Evolutionary conservation across 2,888 invertebrate species (phyloP).

Genomic region (Trichopoda pennipes): DNA sequence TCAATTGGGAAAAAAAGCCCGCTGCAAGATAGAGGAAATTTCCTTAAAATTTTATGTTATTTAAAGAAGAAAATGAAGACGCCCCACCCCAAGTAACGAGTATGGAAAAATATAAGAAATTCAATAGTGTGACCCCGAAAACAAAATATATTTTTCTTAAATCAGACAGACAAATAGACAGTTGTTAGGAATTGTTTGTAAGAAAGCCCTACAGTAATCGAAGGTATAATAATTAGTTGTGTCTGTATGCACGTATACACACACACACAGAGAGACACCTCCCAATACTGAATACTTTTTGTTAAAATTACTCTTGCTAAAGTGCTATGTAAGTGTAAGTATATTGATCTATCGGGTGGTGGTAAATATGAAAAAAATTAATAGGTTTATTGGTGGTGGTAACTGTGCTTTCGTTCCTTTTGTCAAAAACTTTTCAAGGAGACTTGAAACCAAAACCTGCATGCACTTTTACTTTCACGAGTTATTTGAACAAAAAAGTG

Average conservation of each 20-base stretch:
- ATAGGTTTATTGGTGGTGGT: constrained; percentile 54
- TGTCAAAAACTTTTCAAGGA: constrained; percentile 44
- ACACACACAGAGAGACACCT: not conserved
- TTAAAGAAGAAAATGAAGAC: constrained; percentile 22
- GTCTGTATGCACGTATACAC: constrained; percentile 14
- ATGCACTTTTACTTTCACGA: constrained; percentile 50
- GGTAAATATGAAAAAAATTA: constrained; percentile 29
- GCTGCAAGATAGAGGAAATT: constrained; percentile 35
- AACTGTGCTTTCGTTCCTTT: constrained; percentile 59
- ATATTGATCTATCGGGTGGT: constrained; percentile 64
- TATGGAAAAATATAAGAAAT: constrained; percentile 26
- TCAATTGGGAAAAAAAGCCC: constrained; percentile 51
- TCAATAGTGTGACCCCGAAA: constrained; percentile 45
- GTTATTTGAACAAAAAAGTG: constrained; percentile 40
- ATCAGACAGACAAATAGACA: constrained; percentile 36
- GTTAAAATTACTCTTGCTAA: not conserved
- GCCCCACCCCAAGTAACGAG: constrained; percentile 46
- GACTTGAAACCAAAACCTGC: constrained; percentile 61
- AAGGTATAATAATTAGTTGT: constrained; percentile 31
- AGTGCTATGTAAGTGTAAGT: constrained; percentile 1
- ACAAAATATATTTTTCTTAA: constrained; percentile 7
- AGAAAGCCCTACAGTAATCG: constrained; percentile 49
- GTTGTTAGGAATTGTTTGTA: constrained; percentile 36
- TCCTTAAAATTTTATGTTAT: constrained; percentile 4
- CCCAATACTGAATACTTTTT: not conserved